Percentiles rank a stretch among this genome's conserved stretches.
Conservation (phyloP, 2,888 invertebrate species). For the Cloeon dipterum region DNA sequence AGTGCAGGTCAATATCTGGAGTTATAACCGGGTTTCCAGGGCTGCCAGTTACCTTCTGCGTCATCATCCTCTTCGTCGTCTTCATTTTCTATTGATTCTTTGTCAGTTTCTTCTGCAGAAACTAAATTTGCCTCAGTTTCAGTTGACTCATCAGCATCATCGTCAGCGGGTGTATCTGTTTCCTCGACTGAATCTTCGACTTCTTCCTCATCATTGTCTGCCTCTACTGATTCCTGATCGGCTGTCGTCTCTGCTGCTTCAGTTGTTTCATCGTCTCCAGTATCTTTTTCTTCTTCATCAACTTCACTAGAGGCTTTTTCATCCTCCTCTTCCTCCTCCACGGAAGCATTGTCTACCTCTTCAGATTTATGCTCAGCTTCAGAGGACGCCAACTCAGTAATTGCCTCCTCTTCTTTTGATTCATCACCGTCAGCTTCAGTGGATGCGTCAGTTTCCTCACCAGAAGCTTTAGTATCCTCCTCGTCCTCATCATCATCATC, state of each 20-base stretch:
- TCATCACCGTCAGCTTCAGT: not conserved
- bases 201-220: conserved; percentile 11
- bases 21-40: no score
- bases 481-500: not conserved
- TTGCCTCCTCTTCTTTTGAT: conserved; percentile 2
- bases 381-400: no score
- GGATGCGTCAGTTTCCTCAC: not conserved
- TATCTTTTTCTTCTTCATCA: conserved; percentile 6
- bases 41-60: no score
- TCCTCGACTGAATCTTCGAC: no score
- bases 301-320: conserved; percentile 8
- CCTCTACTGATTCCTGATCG: no score
- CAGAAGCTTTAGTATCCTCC: not conserved
- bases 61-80: conserved; percentile 9
- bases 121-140: conserved; percentile 14
- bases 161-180: conserved; percentile 7
- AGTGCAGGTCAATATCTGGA: no score
- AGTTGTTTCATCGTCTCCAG: conserved; percentile 4
- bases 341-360: no score
- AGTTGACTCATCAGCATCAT: conserved; percentile 9
- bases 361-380: no score
- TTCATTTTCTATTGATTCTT: conserved; percentile 8
- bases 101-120: conserved; percentile 11
- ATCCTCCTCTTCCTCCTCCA: no score
- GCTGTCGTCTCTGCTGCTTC: no score